These are phyloP conservation scores for Falco columbarius DNA, from an alignment of 2,797 vertebrate species.

Conservation along the genomic window DNA sequence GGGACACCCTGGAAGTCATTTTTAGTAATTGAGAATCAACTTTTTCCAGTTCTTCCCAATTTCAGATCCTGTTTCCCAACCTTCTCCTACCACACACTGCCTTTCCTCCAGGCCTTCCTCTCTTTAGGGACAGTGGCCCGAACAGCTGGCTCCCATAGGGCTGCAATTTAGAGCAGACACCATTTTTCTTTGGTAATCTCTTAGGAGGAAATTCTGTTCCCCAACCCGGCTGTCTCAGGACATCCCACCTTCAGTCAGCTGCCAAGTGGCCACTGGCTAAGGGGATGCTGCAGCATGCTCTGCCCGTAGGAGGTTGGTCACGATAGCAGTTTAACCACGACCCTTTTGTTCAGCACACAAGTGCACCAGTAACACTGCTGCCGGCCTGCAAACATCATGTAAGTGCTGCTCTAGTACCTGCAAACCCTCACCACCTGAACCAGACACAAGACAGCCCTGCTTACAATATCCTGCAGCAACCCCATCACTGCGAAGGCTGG, in stretches of 20 bases:
- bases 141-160: neutral
- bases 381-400: neutral
- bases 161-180: neutral
- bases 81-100: neutral
- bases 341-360: neutral
- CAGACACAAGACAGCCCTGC: neutral
- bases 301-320: neutral
- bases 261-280: neutral
- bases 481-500: neutral
- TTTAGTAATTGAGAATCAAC: fast-evolving
- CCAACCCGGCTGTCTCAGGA: neutral
- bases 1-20: neutral
- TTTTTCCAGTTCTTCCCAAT: neutral
- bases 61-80: neutral
- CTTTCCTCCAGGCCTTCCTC: neutral
- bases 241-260: neutral
- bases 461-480: neutral
- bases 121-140: no score
- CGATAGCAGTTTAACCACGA: neutral
- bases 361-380: neutral
- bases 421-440: neutral
- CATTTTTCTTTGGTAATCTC: neutral
- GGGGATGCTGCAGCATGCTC: neutral
- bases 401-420: neutral
- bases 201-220: neutral